Base-by-base conservation (phyloP, 2,797 vertebrate genomes). In the Acanthurus lineatus region DNA sequence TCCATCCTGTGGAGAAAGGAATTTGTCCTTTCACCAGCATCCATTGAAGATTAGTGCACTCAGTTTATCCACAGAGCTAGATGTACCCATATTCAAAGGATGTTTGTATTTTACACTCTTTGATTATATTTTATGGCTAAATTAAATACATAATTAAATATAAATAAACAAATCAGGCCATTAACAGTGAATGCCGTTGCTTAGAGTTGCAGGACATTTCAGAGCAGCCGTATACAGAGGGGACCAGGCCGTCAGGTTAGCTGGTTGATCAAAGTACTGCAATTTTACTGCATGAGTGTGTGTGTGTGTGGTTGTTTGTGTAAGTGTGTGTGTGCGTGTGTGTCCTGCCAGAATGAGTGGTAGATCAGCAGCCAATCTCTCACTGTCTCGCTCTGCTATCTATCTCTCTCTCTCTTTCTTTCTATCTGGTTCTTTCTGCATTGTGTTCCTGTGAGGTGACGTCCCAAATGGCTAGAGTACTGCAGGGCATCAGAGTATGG, bases 151-250 rank as follows among this genome's bases (percentile, higher is more conserved):
- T 53, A 72, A 45, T 45, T 69, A 11, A 65, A 68, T 53, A 12
- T 54, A 66, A 80, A 81, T 76, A 9, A 77, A 57, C 38, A 58
- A 44, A 75, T n/a, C 9, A 71, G 88, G 75, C 65, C 45, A 9
- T 57, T 94, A 93, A 95, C 92, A 83, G 89, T 91, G 79, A 89
- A 81, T 91, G 52, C 89, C 85, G 28, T 94, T 93, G 90, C 91
- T 94, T 76, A 95, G 94, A 95, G 93, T 94, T 94, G 90, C 94
- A 95, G 94, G 93, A 92, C 86, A 92, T 94, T 92, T 91, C 91
- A 91, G 92, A 93, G 90, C 89, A 89, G 14, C 92, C 83, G 45
- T 92, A 87, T 88, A 87, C 89, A 92, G 90, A 93, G 81, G 84
- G 88, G 88, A 94, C 90, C 88, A 92, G 84, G 81, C 92, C 47